Evolutionary conservation across 2,113 vertebrate genomes (phyloP), one percentile per base, ranked within the genome.

Genomic region (Eulemur macaco): DNA sequence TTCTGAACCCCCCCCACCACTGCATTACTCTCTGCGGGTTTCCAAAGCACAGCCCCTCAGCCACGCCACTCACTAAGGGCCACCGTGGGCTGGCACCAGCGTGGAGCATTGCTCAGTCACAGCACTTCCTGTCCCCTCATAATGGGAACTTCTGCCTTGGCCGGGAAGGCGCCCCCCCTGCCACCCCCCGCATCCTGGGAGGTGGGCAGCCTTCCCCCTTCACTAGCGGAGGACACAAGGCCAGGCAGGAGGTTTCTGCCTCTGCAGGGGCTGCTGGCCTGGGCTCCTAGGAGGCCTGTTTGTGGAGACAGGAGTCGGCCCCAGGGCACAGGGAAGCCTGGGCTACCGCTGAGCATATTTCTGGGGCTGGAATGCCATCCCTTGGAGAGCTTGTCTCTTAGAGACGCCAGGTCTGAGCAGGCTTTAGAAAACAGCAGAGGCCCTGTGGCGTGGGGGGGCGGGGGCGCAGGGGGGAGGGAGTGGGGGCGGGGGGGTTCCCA

Each of bases 291-390:
- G 69, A 64, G n/a, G 80, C 50, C 90, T 8, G 10, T 50, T 21
- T 12, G 14, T 25, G 8, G 93, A 92, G 34, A 68, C 18, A 73
- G 95, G 85, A 93, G 56, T 64, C 20, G 21, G 56, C 95, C 95
- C 50, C 0, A 0, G 31, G 81, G 84, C 90, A 95, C 4, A n/a
- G 18, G 97, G 96, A 98, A 97, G 92, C 88, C 10, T 0, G 80
- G 23, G 37, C 29, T n/a, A 86, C 78, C 66, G 63, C 91, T 17
- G 37, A 10, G 92, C 60, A 39, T 90, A 0, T 90, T 95, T 97
- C 92, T 96, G 95, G 87, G 96, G 20, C 17, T 60, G 74, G 34
- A 91, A 92, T 86, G 85, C 77, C 54, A 37, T 83, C 77, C 96
- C 78, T 29, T 8, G 77, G 86, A 93, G 69, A 95, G 84, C 6